Conservation (phyloP, 2,113 vertebrate genomes). For the Xenopus borealis region DNA sequence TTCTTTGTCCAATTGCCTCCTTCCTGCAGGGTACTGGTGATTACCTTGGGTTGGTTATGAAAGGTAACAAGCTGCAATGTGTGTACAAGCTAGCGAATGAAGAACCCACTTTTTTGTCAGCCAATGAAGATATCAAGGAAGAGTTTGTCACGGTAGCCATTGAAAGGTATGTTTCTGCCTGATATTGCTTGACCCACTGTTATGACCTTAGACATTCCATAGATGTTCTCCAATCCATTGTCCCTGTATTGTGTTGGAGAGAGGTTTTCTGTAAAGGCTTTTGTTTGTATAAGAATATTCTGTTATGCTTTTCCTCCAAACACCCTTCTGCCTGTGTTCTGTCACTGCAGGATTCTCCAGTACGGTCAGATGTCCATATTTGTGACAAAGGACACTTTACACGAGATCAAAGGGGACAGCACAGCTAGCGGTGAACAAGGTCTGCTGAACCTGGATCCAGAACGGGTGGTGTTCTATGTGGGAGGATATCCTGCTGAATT, state of each 20-base stretch:
- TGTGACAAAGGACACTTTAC: conserved; percentile 60
- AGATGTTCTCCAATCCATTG: background rate
- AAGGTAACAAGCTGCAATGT: conserved; percentile 77
- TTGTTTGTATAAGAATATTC: background rate
- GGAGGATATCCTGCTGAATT: conserved; percentile 86
- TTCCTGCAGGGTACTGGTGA: conserved; percentile 74
- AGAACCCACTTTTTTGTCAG: conserved; percentile 62
- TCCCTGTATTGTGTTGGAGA: background rate
- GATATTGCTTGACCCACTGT: background rate
- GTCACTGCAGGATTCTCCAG: conserved; percentile 79
- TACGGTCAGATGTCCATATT: conserved; percentile 84
- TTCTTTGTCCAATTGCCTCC: too few relatives aligned
- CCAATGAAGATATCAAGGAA: conserved; percentile 67
- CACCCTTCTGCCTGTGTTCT: background rate
- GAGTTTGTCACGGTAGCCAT: conserved; percentile 75
- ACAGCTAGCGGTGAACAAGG: conserved; percentile 73
- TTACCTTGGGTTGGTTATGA: conserved; percentile 82
- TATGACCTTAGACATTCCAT: too few relatives aligned
- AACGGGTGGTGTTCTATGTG: conserved; percentile 83
- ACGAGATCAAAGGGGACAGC: conserved; percentile 64
- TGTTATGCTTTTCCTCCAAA: background rate
- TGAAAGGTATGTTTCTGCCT: conserved; percentile 72
- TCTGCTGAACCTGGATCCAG: conserved; percentile 74
- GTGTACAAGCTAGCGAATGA: conserved; percentile 78
- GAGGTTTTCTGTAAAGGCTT: too few relatives aligned